Evolutionary conservation across 2,888 invertebrate species (phyloP), one percentile per base, ranked within the genome.

Genomic region (Dysmachus trigonus): DNA sequence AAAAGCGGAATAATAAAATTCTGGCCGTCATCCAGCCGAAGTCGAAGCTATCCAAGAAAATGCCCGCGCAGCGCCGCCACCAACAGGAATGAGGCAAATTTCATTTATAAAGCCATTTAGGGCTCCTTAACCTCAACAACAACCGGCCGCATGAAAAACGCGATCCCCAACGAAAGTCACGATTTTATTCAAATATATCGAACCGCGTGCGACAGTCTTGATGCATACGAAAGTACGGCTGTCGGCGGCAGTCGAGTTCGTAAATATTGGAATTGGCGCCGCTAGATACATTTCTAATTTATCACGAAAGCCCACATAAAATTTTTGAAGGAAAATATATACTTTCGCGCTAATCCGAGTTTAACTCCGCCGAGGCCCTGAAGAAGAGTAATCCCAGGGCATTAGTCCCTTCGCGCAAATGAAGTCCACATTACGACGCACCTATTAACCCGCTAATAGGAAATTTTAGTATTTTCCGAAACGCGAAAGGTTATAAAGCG

Each of bases 401-500:
- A 79, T 79, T 51, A 47, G 79, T 47, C 41, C 47, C 15, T n/a
- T 13, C 27, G 79, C 10, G 51, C 38, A 79, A 79, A 79, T 79
- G 79, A 79, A 79, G 47, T 47, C 51, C 51, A n/a, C 7, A 62
- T 62, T 79, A 79, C 79, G 79, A 47, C n/a, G n/a, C 79, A 79
- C 79, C 79, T 79, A 79, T 79, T 79, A 79, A 79, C 79, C 79
- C 79, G 79, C 79, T 79, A 79, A 79, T 79, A 79, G 51, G 79
- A 51, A 79, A 79, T 51, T 79, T 79, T 79, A 79, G 47, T 51
- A 31, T 51, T 79, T 79, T 79, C n/a, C 79, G 79, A 79, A 79
- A 79, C 47, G 79, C 79, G 79, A 27, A 79, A 79, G 47, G 79
- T 79, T 79, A 79, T 79, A 79, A 79, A 79, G 38, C 51, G 79